Base-by-base conservation (phyloP, 2,797 vertebrate species). In the Sebastes oblongus region DNA sequence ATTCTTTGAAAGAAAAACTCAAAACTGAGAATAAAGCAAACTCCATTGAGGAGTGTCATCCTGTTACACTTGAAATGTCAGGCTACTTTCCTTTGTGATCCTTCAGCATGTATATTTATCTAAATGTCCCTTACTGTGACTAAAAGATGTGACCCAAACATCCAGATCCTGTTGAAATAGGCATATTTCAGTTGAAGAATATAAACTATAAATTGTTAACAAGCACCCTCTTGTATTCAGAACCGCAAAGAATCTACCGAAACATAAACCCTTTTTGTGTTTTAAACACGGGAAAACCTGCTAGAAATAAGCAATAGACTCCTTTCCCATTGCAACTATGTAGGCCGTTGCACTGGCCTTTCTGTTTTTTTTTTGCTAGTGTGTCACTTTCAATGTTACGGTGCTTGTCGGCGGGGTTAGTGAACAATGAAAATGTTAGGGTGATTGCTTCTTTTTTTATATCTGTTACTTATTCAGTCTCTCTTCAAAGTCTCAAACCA, bases 381-480 rank as follows among this genome's bases (percentile, higher is more conserved):
- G 39, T 42, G 39, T 42, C 39, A 42, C 39, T 42, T 42, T 42
- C 14, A 42, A 42, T 42, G 39, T 42, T 3, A 42, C 39, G 0
- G 39, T 42, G 39, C 14, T 16, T 0, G 39, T 0, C 39, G 39
- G 39, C 39, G 0, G 39, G 39, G 39, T 42, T 42, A 42, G 39
- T 42, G 0, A 42, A 42, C 39, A 42, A 0, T 39, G 12, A 39
- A 39, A 14, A 14, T 39, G 36, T 39, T 39, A 39, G 36, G 36
- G 13, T 14, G 36, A 39, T 39, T 0, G 36, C 36, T 14, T 39
- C 36, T 39, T 39, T 39, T 24, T 39, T 14, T 39, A 39, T 39
- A 39, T 39, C 36, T 39, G 36, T 39, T 39, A 39, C 5, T 39
- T 39, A 39, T 39, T 39, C 36, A 39, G 36, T 39, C 36, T 39